Percentiles rank a stretch among this genome's conserved stretches.
phyloP scores from a whole-genome alignment of 1,140 invertebrate genomes.

The Pantala flavescens region DNA sequence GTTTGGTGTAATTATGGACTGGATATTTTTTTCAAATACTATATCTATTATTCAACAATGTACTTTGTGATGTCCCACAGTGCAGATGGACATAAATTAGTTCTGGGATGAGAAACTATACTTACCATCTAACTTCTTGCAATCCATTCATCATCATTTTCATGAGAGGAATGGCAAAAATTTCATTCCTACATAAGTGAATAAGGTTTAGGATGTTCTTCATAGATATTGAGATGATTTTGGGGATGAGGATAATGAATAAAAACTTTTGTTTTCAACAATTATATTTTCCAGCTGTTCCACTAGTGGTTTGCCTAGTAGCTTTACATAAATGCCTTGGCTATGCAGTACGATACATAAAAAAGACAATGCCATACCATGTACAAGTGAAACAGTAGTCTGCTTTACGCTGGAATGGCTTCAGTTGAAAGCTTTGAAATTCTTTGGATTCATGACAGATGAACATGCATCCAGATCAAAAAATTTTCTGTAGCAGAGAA shows the following conservation, averaged over 20 bases:
- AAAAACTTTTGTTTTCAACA: background rate
- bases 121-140: no score
- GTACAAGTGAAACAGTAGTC: background rate
- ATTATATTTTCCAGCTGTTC: background rate
- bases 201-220: no score
- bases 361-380: background rate
- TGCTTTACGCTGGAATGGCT: background rate
- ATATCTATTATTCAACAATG: no score
- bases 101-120: no score
- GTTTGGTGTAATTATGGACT: no score
- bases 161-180: no score
- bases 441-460: background rate
- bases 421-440: background rate
- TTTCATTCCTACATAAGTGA: no score
- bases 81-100: no score
- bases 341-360: background rate
- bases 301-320: background rate
- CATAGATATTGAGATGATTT: no score
- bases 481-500: background rate
- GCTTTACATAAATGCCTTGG: background rate
- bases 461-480: background rate
- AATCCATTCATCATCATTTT: no score
- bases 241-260: background rate
- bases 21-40: no score
- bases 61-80: no score